Evolutionary conservation across 2,113 vertebrate species (phyloP).

Genomic region (Crypturellus undulatus): DNA sequence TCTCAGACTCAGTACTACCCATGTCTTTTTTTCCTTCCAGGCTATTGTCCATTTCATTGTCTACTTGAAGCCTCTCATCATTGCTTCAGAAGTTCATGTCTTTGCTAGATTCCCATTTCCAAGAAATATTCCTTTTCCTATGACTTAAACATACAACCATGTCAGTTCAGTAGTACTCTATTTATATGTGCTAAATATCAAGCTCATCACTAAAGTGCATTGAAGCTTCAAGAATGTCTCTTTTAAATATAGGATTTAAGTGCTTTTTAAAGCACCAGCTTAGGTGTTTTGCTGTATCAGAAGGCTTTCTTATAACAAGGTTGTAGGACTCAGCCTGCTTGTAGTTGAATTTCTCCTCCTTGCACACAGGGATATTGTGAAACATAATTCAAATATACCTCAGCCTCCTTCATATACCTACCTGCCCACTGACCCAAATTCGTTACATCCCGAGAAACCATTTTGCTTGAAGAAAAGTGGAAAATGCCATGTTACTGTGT

Average conservation of each 20-base stretch:
- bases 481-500: background rate
- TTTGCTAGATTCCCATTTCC: background rate
- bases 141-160: background rate
- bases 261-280: background rate
- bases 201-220: background rate
- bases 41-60: background rate
- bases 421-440: background rate
- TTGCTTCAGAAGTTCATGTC: background rate
- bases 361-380: background rate
- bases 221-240: background rate
- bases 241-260: background rate
- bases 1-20: background rate
- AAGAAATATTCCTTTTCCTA: background rate
- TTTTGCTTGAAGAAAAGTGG: background rate
- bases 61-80: background rate
- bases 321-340: background rate
- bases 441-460: background rate
- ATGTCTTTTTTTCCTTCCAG: background rate
- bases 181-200: background rate
- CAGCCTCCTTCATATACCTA: background rate
- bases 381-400: background rate
- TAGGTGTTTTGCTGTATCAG: background rate
- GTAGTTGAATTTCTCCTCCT: background rate
- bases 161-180: background rate
- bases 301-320: background rate